Percentiles rank a stretch among this genome's conserved stretches.
phyloP scores from a whole-genome alignment of 2,888 invertebrate species.

The Drosophila siamana region DNA sequence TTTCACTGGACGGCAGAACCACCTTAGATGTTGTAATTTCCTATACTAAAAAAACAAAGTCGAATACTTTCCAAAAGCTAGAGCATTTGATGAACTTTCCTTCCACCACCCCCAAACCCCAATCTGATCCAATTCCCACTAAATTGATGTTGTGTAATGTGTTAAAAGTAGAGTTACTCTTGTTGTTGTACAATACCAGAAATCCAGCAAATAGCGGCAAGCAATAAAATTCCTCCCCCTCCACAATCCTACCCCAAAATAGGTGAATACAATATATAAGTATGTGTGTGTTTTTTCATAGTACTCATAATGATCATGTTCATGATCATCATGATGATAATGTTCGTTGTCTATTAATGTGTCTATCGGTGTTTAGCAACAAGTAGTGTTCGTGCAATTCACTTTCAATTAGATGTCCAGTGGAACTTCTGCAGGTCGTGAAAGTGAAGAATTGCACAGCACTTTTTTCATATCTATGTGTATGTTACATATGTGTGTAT shows the following conservation, averaged over 20 bases:
- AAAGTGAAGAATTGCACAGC: constrained; percentile 21
- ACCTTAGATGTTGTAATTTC: constrained; percentile 85
- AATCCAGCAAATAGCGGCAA: constrained; percentile 14
- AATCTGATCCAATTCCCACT: constrained; percentile 21
- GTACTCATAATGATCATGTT: constrained; percentile 33
- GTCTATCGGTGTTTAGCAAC: constrained; percentile 33
- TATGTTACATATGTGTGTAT: constrained; percentile 39
- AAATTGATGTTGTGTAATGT: constrained; percentile 74
- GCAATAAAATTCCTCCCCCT: constrained; percentile 14
- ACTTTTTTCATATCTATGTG: constrained; percentile 37
- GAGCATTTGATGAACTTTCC: constrained; percentile 38
- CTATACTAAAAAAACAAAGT: constrained; percentile 45
- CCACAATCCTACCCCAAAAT: constrained; percentile 22
- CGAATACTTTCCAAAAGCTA: constrained; percentile 41
- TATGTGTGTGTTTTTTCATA: constrained; percentile 62
- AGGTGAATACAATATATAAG: constrained; percentile 65
- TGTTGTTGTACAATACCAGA: constrained; percentile 22
- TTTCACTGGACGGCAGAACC: constrained; percentile 84
- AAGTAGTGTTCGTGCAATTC: constrained; percentile 3
- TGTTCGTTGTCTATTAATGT: constrained; percentile 26
- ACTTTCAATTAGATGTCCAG: background rate
- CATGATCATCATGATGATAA: constrained; percentile 14
- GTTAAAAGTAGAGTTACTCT: constrained; percentile 41
- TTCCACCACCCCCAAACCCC: background rate
- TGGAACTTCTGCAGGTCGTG: background rate